Percentiles rank a stretch among this genome's conserved stretches.
These are phyloP conservation scores for Deilephila elpenor DNA, from an alignment of 2,888 invertebrate genomes.

Conservation along the genomic window DNA sequence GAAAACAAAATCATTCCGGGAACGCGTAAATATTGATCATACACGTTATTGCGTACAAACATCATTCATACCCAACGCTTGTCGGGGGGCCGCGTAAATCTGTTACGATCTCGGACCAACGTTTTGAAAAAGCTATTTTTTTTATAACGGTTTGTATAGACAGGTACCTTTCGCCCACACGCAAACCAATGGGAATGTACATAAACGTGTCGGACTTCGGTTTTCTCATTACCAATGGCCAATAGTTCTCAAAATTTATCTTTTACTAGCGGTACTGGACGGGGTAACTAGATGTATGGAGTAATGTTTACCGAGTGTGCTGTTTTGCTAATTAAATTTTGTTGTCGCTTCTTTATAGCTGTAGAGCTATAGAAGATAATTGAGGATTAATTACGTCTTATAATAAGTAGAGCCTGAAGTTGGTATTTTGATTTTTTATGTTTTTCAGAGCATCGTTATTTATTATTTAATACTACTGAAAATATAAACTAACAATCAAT, in stretches of 20 bases:
- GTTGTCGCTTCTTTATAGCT: too few relatives aligned
- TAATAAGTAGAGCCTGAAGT: too few relatives aligned
- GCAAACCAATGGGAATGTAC: slow-evolving; percentile 32
- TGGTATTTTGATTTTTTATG: too few relatives aligned
- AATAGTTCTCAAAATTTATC: slow-evolving; percentile 25
- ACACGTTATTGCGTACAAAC: slow-evolving; percentile 5
- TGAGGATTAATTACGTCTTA: too few relatives aligned
- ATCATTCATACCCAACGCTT: background rate
- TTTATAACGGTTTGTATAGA: slow-evolving; percentile 29
- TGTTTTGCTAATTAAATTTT: too few relatives aligned
- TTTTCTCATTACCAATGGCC: slow-evolving; percentile 30
- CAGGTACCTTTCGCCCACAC: slow-evolving; percentile 26
- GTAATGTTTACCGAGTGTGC: too few relatives aligned
- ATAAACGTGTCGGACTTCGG: slow-evolving; percentile 31
- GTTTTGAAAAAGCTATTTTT: slow-evolving; percentile 27
- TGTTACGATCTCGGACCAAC: slow-evolving; percentile 14
- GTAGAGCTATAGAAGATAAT: too few relatives aligned
- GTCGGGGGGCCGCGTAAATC: slow-evolving; percentile 28
- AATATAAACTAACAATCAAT: too few relatives aligned
- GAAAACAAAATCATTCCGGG: background rate
- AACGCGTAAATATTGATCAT: background rate
- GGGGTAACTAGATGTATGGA: too few relatives aligned
- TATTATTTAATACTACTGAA: too few relatives aligned
- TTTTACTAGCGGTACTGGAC: background rate
- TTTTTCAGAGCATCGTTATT: too few relatives aligned